Base-by-base conservation (phyloP, 2,888 invertebrate species). In the Hylaea fasciaria region DNA sequence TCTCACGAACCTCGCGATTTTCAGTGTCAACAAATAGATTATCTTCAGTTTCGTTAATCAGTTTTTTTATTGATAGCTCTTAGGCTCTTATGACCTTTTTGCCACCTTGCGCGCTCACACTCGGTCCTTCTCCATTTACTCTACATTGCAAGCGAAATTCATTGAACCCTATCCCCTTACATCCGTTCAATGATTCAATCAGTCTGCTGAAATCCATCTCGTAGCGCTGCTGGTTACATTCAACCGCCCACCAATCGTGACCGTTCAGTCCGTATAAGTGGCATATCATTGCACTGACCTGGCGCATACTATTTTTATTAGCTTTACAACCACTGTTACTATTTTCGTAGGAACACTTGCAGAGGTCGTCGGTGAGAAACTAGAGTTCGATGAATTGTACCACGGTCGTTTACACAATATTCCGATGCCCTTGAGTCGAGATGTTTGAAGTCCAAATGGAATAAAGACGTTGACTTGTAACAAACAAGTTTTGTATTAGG, bases 261-360 rank as follows among this genome's bases (percentile, higher is more conserved):
- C 68, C 69, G 10, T 70, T 73, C 74, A 75, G 11, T n/a, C 28
- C n/a, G n/a, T 28, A 45, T 16, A 16, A 69, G 64, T 71, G 69
- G 53, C 52, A 65, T 72, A 73, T 70, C 71, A 77, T 76, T 81
- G 74, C 78, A 83, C 81, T 82, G 83, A 80, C 82, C 83, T 80
- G 74, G 70, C 77, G 76, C 73, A 61, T 62, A 57, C 62, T 70
- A 68, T 70, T 70, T 69, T 72, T 71, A 72, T 66, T 64, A 62
- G 63, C 58, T 66, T 64, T 66, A 61, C 60, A 54, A 55, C 63
- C 54, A 57, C 56, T 48, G 65, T 53, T 65, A 62, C 66, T 69
- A 66, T 69, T 69, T 62, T 66, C 45, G 63, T 13, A 28, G 47
- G 62, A 55, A 61, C 50, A 47, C 56, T 40, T 57, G 57, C 46